Percentiles rank a stretch among this genome's conserved stretches.
Conservation (phyloP, 1,140 invertebrate species). For the Cotesia typhae region DNA sequence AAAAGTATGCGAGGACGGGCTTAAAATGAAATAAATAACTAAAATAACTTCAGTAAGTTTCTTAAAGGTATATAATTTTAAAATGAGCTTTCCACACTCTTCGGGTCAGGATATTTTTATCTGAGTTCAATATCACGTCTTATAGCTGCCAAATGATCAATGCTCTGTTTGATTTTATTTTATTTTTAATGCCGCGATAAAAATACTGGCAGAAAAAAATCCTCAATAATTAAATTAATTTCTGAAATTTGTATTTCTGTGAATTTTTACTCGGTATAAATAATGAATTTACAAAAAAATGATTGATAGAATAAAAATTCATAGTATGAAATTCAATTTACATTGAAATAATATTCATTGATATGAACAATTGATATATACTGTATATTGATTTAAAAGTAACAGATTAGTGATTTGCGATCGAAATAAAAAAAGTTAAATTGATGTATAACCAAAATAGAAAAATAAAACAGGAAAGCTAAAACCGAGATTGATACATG, state of each 20-base stretch:
- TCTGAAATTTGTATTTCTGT: too few species aligned
- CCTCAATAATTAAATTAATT: too few species aligned
- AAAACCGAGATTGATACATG: slow-evolving; percentile 17
- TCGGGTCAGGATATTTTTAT: not conserved
- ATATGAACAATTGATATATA: not conserved
- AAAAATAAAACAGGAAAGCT: not conserved
- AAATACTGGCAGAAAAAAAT: too few species aligned
- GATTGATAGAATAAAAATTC: not conserved
- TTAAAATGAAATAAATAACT: not conserved
- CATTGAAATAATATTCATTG: slow-evolving; percentile 1
- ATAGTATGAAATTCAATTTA: not conserved
- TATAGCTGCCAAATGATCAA: not conserved
- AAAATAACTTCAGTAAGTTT: slow-evolving; percentile 3
- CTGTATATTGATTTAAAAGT: not conserved
- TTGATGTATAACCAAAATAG: not conserved
- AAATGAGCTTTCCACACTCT: slow-evolving; percentile 16
- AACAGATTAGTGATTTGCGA: not conserved
- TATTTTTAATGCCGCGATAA: too few species aligned
- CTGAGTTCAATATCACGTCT: not conserved
- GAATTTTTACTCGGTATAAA: too few species aligned
- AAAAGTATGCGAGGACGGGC: not conserved
- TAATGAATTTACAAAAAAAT: not conserved
- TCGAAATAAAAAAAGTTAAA: not conserved
- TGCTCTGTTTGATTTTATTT: too few species aligned
- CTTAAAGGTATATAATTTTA: slow-evolving; percentile 1